Percentiles rank a stretch among this genome's conserved stretches.
Conservation (phyloP, 1,140 invertebrate genomes). For the Drosophila azteca region DNA sequence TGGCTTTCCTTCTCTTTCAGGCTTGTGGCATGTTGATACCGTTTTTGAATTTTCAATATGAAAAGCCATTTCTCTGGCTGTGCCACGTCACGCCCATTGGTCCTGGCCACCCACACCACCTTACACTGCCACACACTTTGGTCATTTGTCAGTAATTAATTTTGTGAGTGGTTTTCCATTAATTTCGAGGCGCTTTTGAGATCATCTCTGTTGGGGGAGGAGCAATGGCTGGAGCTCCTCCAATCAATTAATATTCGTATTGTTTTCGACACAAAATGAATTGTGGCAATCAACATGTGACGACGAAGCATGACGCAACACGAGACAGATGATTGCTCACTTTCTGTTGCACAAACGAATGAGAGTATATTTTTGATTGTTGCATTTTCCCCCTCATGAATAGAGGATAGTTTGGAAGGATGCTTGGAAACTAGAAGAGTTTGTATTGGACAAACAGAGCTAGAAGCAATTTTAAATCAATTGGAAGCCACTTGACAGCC, state of each 20-base stretch:
- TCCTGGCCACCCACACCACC: too few species aligned
- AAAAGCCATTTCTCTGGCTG: constrained; percentile 25
- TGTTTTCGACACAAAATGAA: constrained; percentile 2
- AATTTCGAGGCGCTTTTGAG: constrained; percentile 50
- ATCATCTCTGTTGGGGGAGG: constrained; percentile 18
- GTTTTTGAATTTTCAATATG: constrained; percentile 46
- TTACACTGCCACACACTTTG: constrained; percentile 6
- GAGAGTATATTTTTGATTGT: not conserved
- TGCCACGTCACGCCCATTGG: not conserved
- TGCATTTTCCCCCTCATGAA: too few species aligned
- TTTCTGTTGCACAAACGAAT: not conserved
- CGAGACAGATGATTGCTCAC: constrained; percentile 38
- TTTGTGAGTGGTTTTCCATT: constrained; percentile 57
- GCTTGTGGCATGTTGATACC: constrained; percentile 4
- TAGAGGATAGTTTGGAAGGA: too few species aligned
- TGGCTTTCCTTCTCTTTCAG: not conserved
- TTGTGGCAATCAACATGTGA: too few species aligned
- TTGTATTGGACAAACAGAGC: too few species aligned
- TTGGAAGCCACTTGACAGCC: too few species aligned
- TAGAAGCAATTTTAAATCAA: too few species aligned
- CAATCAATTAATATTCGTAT: constrained; percentile 65
- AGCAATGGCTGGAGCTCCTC: constrained; percentile 20
- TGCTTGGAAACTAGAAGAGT: too few species aligned
- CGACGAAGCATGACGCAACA: constrained; percentile 44
- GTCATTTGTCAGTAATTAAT: constrained; percentile 65